These are phyloP conservation scores for Eremobia ochroleuca DNA, from an alignment of 2,888 invertebrate genomes.

Conservation along the genomic window DNA sequence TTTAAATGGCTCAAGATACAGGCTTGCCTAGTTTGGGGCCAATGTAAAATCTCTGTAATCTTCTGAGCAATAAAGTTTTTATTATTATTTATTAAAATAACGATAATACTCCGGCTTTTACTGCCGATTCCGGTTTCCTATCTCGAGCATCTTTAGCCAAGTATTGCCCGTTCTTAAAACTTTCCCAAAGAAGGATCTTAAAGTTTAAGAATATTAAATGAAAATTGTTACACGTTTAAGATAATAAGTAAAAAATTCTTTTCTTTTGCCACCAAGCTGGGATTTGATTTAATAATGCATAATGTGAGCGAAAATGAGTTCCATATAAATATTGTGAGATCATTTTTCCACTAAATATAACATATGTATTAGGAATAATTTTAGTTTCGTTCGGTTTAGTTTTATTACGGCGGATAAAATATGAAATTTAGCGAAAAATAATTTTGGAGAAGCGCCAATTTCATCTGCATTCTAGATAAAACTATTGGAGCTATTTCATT, in stretches of 20 bases:
- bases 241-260: not conserved
- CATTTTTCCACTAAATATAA: not conserved
- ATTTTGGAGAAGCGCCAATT: slow-evolving; percentile 38
- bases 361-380: not conserved
- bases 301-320: not conserved
- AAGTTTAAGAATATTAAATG: slow-evolving; percentile 55
- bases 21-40: too few relatives aligned
- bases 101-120: slow-evolving; percentile 19
- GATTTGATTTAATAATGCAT: not conserved
- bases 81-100: slow-evolving; percentile 5
- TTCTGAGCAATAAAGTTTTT: too few relatives aligned
- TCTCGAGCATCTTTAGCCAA: slow-evolving; percentile 45
- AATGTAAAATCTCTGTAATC: too few relatives aligned
- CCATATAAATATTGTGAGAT: not conserved
- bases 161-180: slow-evolving; percentile 42
- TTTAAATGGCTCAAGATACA: too few relatives aligned
- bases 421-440: slow-evolving; percentile 6
- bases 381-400: too few relatives aligned
- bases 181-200: slow-evolving; percentile 31
- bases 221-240: slow-evolving; percentile 36
- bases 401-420: slow-evolving; percentile 8
- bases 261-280: not conserved
- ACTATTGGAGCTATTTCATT: slow-evolving; percentile 19
- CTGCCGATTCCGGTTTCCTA: slow-evolving; percentile 13
- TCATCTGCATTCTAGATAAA: slow-evolving; percentile 39